Percentiles rank a stretch among this genome's conserved stretches.
phyloP scores from a whole-genome alignment of 1,140 invertebrate genomes.

The Diachasma alloeum region DNA sequence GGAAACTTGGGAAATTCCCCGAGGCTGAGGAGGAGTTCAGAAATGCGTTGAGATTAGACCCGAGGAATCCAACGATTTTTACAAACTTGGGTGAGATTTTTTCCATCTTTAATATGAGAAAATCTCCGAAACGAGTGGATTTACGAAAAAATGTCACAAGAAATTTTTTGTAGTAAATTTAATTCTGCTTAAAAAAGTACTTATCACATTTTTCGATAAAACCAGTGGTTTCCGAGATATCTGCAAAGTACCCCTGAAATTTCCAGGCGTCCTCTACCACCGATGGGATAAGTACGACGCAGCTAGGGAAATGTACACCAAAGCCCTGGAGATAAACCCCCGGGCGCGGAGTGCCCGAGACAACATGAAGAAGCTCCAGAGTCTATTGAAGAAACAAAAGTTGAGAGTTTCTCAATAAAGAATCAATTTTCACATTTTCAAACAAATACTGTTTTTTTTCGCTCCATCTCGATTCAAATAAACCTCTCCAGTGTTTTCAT shows the following conservation, averaged over 20 bases:
- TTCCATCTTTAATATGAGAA: slow-evolving; percentile 2
- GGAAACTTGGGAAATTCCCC: slow-evolving; percentile 79
- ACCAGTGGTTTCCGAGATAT: background rate
- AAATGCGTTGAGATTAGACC: slow-evolving; percentile 75
- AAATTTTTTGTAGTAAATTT: too few relatives aligned
- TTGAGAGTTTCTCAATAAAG: background rate
- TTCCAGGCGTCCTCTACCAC: slow-evolving; percentile 90
- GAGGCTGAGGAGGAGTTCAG: slow-evolving; percentile 85
- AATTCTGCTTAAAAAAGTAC: too few relatives aligned
- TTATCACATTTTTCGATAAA: too few relatives aligned
- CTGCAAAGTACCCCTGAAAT: slow-evolving; percentile 23
- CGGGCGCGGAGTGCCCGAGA: slow-evolving; percentile 70
- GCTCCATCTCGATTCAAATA: too few relatives aligned
- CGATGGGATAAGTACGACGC: slow-evolving; percentile 83
- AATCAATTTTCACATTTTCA: too few relatives aligned
- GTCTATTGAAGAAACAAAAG: slow-evolving; percentile 17
- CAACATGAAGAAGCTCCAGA: slow-evolving; percentile 70
- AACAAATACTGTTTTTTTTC: too few relatives aligned
- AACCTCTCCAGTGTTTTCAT: too few relatives aligned
- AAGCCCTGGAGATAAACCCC: slow-evolving; percentile 79
- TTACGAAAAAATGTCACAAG: background rate
- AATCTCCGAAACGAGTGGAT: background rate
- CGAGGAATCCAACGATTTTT: slow-evolving; percentile 77
- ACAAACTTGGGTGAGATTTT: slow-evolving; percentile 81
- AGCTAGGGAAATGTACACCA: slow-evolving; percentile 79